Evolutionary conservation across 2,113 vertebrate genomes (phyloP), one percentile per base, ranked within the genome.

Genomic region (Cervus canadensis): DNA sequence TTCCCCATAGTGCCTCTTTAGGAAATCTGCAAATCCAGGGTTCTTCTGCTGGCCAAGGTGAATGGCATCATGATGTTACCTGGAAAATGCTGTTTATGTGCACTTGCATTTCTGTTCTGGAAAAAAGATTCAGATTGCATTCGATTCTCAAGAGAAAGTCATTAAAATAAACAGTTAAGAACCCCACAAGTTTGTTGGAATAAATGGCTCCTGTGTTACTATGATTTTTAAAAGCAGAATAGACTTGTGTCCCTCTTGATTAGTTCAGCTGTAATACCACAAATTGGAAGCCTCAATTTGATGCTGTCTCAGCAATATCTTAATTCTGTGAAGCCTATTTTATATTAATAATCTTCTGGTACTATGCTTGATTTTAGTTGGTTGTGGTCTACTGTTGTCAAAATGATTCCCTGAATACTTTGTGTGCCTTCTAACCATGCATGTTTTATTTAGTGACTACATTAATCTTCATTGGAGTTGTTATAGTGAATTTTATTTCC

Each of bases 401-500:
- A 62, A 85, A 36, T 78, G 56, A 62, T 62, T 13, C 40, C 50
- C 84, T 15, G 62, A 30, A 28, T 40, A 45, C 26, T 54, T 33
- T 36, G 36, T 36, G 36, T 36, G 74, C 59, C 89, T 74, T 84
- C 57, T 88, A 50, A 62, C 81, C 67, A 26, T 45, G 21, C n/a
- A 52, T n/a, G 36, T 48, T 90, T 87, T 92, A 67, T 74, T 82
- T 57, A 82, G 40, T 92, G 60, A 82, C 13, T 91, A 10, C 79
- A 40, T 94, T 94, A 59, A 74, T 89, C 16, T 60, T 82, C 25
- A 19, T 74, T 56, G 43, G 94, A 50, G 62, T 57, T 87, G 78
- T 87, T 94, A 57, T 48, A 90, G 79, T 62, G n/a, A 76, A 76
- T 71, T 62, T 67, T 85, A 82, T 88, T 91, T 96, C n/a, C n/a